Evolutionary conservation across 2,113 vertebrate species (phyloP), one percentile per base, ranked within the genome.

Genomic region (Camelus dromedarius): DNA sequence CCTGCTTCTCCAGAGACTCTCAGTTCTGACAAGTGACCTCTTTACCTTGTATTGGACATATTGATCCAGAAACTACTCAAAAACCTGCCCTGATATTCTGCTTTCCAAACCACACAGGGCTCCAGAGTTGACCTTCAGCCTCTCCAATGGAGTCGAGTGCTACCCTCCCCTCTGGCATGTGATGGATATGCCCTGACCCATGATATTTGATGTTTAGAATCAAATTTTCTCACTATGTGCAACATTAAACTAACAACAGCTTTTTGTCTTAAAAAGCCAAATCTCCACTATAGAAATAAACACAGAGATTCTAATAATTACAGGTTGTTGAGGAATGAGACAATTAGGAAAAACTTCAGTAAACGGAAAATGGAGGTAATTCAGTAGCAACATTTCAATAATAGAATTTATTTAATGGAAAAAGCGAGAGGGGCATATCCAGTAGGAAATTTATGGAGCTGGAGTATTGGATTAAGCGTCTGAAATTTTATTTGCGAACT

Each of bases 11-110:
- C 80, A 89, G 98, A 98, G 98, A 98, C 92, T 67, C 76, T 18
- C 84, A 90, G 60, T 26, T 91, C 97, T 98, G 98, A 98, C 98
- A 98, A 96, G 93, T 97, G 97, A 98, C 98, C 97, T 98, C 97
- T 97, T 92, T 97, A 96, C 97, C 98, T 97, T 91, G 97, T 96
- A 98, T 97, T 98, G 98, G 91, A 94, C 93, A 98, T 98, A 98
- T 98, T 95, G 98, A 98, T 99, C 97, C 88, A 97, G 32, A 97
- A 98, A 97, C 93, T 95, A 97, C 98, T 98, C 96, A 98, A 97
- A 96, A 98, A 94, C 94, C 81, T 96, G 87, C 97, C 77, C 89
- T 56, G 90, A 81, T 80, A 85, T 76, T 96, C 97, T 95, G 97
- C 91, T 94, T 97, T 97, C 50, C 48, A 95, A 98, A 95, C 75